These are phyloP conservation scores for Diaprepes abbreviatus DNA, from an alignment of 2,888 invertebrate species.

Conservation along the genomic window DNA sequence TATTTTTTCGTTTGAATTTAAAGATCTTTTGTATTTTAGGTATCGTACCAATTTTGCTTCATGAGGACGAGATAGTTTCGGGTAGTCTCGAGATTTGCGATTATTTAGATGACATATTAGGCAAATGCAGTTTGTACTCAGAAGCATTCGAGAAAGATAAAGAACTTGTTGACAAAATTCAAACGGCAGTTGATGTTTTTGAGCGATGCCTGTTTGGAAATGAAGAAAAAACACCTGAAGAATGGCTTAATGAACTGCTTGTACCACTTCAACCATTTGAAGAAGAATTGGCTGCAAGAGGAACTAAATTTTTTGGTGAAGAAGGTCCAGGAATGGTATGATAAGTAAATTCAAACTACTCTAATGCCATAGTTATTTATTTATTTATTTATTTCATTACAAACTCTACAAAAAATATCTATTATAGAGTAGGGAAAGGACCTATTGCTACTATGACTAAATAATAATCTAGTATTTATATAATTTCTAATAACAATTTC, in stretches of 20 bases:
- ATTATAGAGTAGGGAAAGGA: no score
- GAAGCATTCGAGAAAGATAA: slow-evolving; percentile 59
- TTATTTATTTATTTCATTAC: no score
- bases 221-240: slow-evolving; percentile 57
- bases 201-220: slow-evolving; percentile 52
- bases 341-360: no score
- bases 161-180: slow-evolving; percentile 61
- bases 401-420: no score
- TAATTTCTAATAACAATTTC: no score
- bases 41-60: slow-evolving; percentile 68
- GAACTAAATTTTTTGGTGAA: slow-evolving; percentile 61
- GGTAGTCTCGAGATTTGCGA: slow-evolving; percentile 72
- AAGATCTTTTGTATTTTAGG: slow-evolving; percentile 61
- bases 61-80: slow-evolving; percentile 67
- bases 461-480: no score
- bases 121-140: no score
- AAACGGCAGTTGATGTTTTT: slow-evolving; percentile 55
- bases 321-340: slow-evolving; percentile 62
- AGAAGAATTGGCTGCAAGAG: slow-evolving; percentile 57
- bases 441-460: no score
- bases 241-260: slow-evolving; percentile 60
- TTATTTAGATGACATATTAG: slow-evolving; percentile 72
- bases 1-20: no score
- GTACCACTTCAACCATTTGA: slow-evolving; percentile 61
- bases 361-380: no score